Base-by-base conservation (phyloP, 2,113 vertebrate species). In the human region DNA sequence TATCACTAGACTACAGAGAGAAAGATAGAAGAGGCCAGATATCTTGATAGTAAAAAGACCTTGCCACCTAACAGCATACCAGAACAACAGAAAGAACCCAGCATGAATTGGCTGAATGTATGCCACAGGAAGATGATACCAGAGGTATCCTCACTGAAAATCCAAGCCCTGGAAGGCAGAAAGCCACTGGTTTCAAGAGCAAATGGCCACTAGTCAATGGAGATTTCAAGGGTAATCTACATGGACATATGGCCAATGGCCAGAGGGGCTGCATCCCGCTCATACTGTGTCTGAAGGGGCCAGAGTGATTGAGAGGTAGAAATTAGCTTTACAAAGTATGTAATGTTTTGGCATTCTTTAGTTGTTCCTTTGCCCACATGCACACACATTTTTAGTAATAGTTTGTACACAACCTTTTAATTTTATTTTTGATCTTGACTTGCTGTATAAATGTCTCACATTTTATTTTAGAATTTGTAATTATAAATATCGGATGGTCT, bases 41-140 rank as follows among this genome's bases (percentile, higher is more conserved):
- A 22, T 43, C 35, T 79, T 70, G 3, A 76, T 73, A 91, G 9
- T 7, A 70, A 8, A 38, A 78, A 83, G 27, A 70, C 2, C 8
- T 8, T 40, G 2, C 20, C 70, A 48, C 23, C 13, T 64, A 13
- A 40, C 7, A 61, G 13, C 17, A 40, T 27, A 35, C 57, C 22
- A 5, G n/a, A 55, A 50, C 8, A 57, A 22, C 73, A 87, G 12
- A 85, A 45, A 85, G n/a, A 78, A 9, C 7, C 5, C 22, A 18
- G 0, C 0, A 30, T 4, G 30, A 32, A 35, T 7, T 8, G 12
- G 5, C 27, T 25, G 22, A 17, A 2, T 12, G 0, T 22, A 3
- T 3, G 1, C 10, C 68, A 3, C 3, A 27, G 10, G 13, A 0
- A 22, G 25, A n/a, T 10, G 40, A 48, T 3, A 18, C 0, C 57